phyloP scores from a whole-genome alignment of 2,797 vertebrate genomes.

The Phylloscopus collybita region DNA sequence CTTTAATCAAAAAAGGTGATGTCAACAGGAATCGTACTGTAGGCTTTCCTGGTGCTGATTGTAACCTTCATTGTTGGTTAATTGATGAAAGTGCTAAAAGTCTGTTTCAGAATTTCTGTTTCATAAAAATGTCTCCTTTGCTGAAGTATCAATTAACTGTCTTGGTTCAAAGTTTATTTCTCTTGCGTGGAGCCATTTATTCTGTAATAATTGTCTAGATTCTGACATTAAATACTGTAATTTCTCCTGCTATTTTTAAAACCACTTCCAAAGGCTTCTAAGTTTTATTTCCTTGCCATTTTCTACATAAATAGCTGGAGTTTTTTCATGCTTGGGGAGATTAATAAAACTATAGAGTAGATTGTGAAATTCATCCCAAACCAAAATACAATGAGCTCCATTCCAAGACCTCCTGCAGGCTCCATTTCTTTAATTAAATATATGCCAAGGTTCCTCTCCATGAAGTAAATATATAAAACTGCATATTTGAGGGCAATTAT shows the following conservation, averaged over 20 bases:
- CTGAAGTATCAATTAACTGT: conserved; percentile 53
- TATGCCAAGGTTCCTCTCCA: conserved; percentile 40
- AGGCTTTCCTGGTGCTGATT: neutral
- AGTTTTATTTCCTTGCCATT: conserved; percentile 59
- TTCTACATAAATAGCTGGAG: conserved; percentile 45
- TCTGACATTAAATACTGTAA: conserved; percentile 60
- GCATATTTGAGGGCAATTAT: conserved; percentile 62
- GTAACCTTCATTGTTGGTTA: conserved; percentile 52
- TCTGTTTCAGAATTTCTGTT: conserved; percentile 48
- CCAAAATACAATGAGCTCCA: conserved; percentile 53
- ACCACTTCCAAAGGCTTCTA: conserved; percentile 47
- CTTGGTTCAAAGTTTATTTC: conserved; percentile 63
- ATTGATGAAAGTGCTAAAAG: conserved; percentile 55
- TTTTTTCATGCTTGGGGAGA: conserved; percentile 53
- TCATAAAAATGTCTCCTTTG: conserved; percentile 60
- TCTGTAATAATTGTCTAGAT: conserved; percentile 52
- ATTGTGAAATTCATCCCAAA: conserved; percentile 61
- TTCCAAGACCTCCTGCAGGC: conserved; percentile 64
- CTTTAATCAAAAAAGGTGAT: conserved; percentile 29
- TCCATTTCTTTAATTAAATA: conserved; percentile 62
- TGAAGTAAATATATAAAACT: conserved; percentile 61
- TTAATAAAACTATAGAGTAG: conserved; percentile 58
- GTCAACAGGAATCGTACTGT: neutral
- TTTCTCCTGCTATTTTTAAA: conserved; percentile 62
- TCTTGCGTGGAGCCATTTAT: conserved; percentile 31